These are phyloP conservation scores for Spatula clypeata DNA, from an alignment of 2,797 vertebrate genomes.

Conservation along the genomic window DNA sequence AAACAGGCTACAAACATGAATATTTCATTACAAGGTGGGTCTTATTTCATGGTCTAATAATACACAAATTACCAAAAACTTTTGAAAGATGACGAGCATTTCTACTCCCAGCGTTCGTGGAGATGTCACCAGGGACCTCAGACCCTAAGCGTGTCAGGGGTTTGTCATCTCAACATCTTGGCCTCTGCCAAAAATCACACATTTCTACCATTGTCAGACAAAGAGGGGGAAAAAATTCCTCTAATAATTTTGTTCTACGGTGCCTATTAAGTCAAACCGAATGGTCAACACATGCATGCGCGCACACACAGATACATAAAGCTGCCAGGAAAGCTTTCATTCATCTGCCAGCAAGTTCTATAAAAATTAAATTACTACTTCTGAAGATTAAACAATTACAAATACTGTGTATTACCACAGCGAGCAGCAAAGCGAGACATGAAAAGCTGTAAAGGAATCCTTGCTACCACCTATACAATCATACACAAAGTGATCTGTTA, in stretches of 20 bases:
- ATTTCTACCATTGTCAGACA: neutral
- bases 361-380: neutral
- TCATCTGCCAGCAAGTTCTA: neutral
- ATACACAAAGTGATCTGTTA: neutral
- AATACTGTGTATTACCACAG: neutral
- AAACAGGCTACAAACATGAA: neutral
- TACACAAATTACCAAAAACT: neutral
- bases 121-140: neutral
- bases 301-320: fast-evolving
- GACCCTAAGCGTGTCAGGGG: neutral
- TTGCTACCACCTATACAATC: neutral
- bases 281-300: fast-evolving
- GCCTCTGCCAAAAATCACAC: neutral
- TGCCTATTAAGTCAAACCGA: neutral
- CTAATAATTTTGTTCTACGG: neutral
- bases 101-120: neutral
- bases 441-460: neutral
- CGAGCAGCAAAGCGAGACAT: neutral
- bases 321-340: neutral
- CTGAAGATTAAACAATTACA: neutral
- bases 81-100: neutral
- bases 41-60: neutral
- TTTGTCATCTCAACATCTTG: neutral
- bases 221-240: neutral
- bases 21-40: neutral